These are phyloP conservation scores for Rhabdophis nuchalis DNA, from an alignment of 2,797 vertebrate genomes.

Conservation along the genomic window DNA sequence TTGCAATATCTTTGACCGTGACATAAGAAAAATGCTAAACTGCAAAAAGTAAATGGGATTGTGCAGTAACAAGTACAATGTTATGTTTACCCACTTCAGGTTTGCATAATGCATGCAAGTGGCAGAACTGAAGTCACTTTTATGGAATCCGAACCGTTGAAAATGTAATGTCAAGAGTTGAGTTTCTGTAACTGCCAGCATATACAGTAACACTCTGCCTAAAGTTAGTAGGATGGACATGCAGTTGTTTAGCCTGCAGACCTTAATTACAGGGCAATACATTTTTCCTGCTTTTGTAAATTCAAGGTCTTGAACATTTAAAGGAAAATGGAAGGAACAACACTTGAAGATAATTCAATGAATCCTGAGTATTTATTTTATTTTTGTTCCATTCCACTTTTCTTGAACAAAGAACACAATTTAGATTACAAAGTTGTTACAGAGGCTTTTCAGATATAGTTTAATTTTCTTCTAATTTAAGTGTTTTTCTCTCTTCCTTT, in stretches of 20 bases:
- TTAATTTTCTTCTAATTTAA: neutral
- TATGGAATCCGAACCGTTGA: neutral
- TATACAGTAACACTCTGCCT: neutral
- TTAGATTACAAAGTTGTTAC: neutral
- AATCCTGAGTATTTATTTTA: neutral
- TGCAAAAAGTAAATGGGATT: neutral
- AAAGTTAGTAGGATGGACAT: neutral
- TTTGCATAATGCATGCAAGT: neutral
- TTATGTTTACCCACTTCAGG: neutral
- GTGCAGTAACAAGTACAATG: neutral
- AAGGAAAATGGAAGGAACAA: neutral
- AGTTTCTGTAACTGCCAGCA: neutral
- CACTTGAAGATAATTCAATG: neutral
- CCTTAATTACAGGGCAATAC: neutral
- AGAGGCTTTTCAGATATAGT: neutral
- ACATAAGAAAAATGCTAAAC: neutral
- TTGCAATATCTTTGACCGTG: neutral
- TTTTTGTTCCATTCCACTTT: slow-evolving; percentile 20
- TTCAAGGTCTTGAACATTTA: slow-evolving; percentile 2
- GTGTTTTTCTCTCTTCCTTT: neutral
- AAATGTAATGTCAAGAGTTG: neutral
- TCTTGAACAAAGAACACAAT: neutral
- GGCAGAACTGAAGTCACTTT: neutral
- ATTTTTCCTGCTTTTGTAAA: neutral
- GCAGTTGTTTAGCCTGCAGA: neutral